A percentile compares a stretch with the other conserved stretches of the same genome.
These are phyloP conservation scores for Agriopis aurantiaria DNA, from an alignment of 2,888 invertebrate genomes.

Conservation along the genomic window DNA sequence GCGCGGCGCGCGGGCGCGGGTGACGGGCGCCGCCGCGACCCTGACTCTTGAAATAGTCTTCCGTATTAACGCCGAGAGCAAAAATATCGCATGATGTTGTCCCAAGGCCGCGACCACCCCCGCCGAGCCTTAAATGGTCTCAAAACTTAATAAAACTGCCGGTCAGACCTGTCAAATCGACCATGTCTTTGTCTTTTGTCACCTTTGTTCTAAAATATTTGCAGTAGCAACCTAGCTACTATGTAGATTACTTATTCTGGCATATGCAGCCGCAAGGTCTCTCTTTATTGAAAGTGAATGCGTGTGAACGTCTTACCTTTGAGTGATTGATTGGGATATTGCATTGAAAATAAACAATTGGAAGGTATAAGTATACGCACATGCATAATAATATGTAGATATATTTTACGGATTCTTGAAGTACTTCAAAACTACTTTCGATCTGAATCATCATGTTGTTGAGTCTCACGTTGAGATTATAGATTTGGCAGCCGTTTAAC, in stretches of 20 bases:
- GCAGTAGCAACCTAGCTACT: constrained; percentile 2
- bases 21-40: constrained; percentile 75
- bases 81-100: constrained; percentile 84
- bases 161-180: constrained; percentile 36
- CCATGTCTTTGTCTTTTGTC: constrained; percentile 44
- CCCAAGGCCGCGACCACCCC: constrained; percentile 70
- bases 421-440: background rate
- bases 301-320: constrained; percentile 40
- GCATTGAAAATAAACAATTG: constrained; percentile 27
- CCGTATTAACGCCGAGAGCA: constrained; percentile 82
- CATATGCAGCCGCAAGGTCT: constrained; percentile 43
- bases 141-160: constrained; percentile 60
- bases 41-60: constrained; percentile 87
- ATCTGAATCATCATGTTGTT: background rate
- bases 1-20: constrained; percentile 67
- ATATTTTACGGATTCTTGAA: background rate
- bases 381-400: background rate
- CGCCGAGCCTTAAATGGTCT: constrained; percentile 68
- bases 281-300: constrained; percentile 43
- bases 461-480: constrained; percentile 6
- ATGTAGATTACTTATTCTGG: constrained; percentile 17
- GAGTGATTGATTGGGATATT: constrained; percentile 27
- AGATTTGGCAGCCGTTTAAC: constrained; percentile 24
- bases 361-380: background rate
- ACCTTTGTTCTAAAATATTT: constrained; percentile 37